Evolutionary conservation across 2,113 vertebrate species (phyloP).

Genomic region (Grus americana): DNA sequence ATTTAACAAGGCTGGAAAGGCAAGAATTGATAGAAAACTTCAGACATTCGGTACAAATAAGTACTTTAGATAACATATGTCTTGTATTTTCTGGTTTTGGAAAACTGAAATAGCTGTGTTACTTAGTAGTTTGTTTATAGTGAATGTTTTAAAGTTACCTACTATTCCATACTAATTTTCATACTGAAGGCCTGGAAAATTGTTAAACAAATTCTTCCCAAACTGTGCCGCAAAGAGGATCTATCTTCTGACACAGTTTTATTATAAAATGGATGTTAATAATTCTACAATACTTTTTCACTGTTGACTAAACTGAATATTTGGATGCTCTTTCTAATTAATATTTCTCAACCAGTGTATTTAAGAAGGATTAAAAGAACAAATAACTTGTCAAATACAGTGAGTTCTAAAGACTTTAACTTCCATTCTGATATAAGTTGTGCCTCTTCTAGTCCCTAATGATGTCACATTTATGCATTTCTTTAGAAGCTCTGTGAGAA

Average conservation of each 20-base stretch:
- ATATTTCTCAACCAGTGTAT: not conserved
- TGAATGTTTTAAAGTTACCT: not conserved
- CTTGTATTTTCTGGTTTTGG: not conserved
- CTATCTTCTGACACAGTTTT: not conserved
- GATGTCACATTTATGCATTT: not conserved
- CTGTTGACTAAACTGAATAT: not conserved
- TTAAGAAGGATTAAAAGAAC: not conserved
- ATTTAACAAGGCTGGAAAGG: not conserved
- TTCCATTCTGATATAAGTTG: not conserved
- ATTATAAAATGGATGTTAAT: not conserved
- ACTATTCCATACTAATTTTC: not conserved
- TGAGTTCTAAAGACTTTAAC: not conserved
- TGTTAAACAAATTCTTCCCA: not conserved
- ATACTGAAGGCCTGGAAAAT: not conserved
- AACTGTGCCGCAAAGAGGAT: not conserved
- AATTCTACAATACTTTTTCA: not conserved
- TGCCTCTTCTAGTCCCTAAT: not conserved
- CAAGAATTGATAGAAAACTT: not conserved
- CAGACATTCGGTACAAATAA: not conserved
- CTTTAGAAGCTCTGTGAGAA: not conserved
- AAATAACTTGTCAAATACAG: not conserved
- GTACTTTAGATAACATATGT: not conserved
- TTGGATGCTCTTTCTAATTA: not conserved
- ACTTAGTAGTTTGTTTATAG: not conserved
- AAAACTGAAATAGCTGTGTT: not conserved